Conservation (phyloP, 2,888 invertebrate species). For the Drepanosiphum platanoidis region DNA sequence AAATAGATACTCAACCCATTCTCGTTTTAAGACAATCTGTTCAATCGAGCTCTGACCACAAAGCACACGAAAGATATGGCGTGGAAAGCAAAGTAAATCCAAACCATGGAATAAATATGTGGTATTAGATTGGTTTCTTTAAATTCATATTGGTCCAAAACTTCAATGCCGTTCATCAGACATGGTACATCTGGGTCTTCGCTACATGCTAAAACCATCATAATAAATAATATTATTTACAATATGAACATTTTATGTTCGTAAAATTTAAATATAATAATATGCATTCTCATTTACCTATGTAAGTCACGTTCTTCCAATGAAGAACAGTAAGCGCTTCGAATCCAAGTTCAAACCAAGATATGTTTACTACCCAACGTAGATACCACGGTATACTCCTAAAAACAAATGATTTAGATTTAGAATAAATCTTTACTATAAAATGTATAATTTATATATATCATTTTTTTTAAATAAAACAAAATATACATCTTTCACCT, state of each 20-base stretch:
- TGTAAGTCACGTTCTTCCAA: slow-evolving; percentile 80
- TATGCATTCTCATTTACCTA: slow-evolving; percentile 71
- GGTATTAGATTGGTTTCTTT: slow-evolving; percentile 72
- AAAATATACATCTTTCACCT: too few relatives aligned
- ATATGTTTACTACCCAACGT: slow-evolving; percentile 81
- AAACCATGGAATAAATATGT: slow-evolving; percentile 75
- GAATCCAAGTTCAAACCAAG: slow-evolving; percentile 88
- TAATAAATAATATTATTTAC: background rate
- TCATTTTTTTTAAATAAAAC: too few relatives aligned
- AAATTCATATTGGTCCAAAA: slow-evolving; percentile 80
- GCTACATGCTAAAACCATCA: slow-evolving; percentile 71
- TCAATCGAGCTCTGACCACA: slow-evolving; percentile 65
- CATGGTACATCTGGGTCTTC: slow-evolving; percentile 76
- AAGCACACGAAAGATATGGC: slow-evolving; percentile 76
- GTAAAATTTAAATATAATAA: background rate
- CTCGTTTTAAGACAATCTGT: slow-evolving; percentile 37
- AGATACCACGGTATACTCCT: slow-evolving; percentile 78
- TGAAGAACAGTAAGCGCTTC: slow-evolving; percentile 85
- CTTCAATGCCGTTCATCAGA: slow-evolving; percentile 76
- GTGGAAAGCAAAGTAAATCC: slow-evolving; percentile 75
- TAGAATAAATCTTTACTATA: slow-evolving; percentile 15
- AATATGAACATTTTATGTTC: background rate
- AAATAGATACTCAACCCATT: background rate
- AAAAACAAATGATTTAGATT: slow-evolving; percentile 63
- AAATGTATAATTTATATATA: background rate